phyloP scores from a whole-genome alignment of 2,797 vertebrate species.

The Trachurus trachurus region DNA sequence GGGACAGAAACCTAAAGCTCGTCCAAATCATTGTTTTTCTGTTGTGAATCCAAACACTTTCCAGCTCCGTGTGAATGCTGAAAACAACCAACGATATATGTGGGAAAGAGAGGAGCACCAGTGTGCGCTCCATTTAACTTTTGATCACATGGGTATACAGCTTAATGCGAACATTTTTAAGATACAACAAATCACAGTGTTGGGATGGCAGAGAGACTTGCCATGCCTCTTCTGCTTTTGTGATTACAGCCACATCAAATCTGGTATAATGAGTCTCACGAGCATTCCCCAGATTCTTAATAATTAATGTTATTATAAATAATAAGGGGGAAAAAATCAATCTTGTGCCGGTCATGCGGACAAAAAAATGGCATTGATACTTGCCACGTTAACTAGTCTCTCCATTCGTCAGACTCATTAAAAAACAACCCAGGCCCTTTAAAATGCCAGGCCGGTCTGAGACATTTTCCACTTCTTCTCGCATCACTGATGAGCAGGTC shows the following conservation, averaged over 20 bases:
- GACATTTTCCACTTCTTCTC: constrained; percentile 28
- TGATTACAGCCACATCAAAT: constrained; percentile 35
- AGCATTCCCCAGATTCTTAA: constrained; percentile 22
- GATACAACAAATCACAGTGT: constrained; percentile 20
- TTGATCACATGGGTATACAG: background rate
- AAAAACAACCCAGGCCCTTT: constrained; percentile 2
- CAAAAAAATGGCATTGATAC: constrained; percentile 22
- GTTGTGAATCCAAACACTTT: constrained; percentile 49
- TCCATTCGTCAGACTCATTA: constrained; percentile 7
- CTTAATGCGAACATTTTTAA: background rate
- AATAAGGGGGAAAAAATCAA: background rate
- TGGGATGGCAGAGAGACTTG: background rate
- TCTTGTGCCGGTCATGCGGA: constrained; percentile 15
- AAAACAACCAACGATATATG: constrained; percentile 24
- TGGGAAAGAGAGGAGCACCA: background rate
- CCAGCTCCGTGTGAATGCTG: constrained; percentile 19
- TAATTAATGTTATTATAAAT: background rate
- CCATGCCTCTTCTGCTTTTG: background rate
- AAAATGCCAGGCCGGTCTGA: constrained; percentile 24
- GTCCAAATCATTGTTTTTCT: constrained; percentile 20
- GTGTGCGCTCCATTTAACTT: background rate
- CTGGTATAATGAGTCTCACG: constrained; percentile 19
- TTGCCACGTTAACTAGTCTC: constrained; percentile 6
- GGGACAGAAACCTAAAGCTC: constrained; percentile 51
- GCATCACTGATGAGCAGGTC: constrained; percentile 37